These are phyloP conservation scores for Galaxias olidus DNA, from an alignment of 2,797 vertebrate species.

Conservation along the genomic window DNA sequence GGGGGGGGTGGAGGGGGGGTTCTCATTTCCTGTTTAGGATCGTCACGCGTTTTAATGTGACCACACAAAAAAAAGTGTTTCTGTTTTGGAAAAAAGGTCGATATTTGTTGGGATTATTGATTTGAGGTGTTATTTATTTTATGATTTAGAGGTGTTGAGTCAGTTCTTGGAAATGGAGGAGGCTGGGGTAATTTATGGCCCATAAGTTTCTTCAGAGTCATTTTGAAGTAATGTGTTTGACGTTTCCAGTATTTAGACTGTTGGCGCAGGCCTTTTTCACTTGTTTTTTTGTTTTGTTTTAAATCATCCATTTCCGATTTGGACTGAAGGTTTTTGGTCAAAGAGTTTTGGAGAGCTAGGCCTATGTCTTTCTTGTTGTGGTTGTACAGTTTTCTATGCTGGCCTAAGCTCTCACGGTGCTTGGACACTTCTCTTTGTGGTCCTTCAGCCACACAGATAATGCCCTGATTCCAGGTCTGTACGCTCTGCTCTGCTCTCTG, in stretches of 20 bases:
- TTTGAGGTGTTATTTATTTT: constrained; percentile 29
- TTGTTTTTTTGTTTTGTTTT: background rate
- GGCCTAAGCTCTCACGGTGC: constrained; percentile 39
- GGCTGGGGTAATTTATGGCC: background rate
- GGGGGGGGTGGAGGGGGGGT: too few relatives aligned
- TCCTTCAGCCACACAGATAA: constrained; percentile 60
- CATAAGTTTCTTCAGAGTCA: background rate
- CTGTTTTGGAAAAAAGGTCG: background rate
- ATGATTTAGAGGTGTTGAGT: constrained; percentile 22
- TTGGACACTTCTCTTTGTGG: constrained; percentile 56
- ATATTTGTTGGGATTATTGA: constrained; percentile 5
- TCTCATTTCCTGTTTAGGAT: constrained; percentile 46
- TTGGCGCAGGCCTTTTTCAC: too few relatives aligned
- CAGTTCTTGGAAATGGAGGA: constrained; percentile 4
- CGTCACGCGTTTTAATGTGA: too few relatives aligned
- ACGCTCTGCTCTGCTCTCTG: constrained; percentile 14
- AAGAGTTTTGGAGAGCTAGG: background rate
- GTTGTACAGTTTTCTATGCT: constrained; percentile 35
- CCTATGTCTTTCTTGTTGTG: constrained; percentile 18
- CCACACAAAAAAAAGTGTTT: constrained; percentile 16
- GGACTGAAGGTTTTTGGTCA: background rate
- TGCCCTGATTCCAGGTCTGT: constrained; percentile 45
- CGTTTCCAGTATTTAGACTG: too few relatives aligned
- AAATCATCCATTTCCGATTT: background rate
- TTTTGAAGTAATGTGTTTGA: too few relatives aligned